Conservation (phyloP, 2,113 vertebrate species). For the Acrocephalus kingi region DNA sequence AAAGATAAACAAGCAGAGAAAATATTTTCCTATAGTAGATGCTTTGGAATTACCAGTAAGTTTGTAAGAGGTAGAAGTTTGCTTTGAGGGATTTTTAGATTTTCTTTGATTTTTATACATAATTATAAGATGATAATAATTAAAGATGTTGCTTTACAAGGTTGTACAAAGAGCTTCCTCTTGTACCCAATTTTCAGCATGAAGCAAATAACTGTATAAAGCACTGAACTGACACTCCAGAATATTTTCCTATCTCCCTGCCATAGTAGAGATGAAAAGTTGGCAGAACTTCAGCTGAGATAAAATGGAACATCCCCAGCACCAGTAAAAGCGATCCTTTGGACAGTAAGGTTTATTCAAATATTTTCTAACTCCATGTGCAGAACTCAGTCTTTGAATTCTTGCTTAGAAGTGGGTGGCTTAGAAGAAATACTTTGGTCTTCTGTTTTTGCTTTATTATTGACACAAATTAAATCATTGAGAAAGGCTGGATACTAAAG, state of each 20-base stretch:
- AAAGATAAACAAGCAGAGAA: neutral
- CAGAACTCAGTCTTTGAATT: neutral
- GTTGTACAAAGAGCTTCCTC: neutral
- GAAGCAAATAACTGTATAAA: neutral
- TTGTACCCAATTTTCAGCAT: rapidly evolving
- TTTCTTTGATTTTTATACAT: neutral
- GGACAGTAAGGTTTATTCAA: neutral
- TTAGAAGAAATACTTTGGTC: neutral
- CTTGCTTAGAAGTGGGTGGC: rapidly evolving
- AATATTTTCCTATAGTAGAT: neutral
- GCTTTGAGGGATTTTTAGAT: neutral
- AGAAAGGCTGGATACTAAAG: neutral
- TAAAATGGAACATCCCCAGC: neutral
- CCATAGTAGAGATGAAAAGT: neutral
- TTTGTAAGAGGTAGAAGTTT: neutral
- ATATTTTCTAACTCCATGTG: neutral
- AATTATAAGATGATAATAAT: neutral
- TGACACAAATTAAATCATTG: neutral
- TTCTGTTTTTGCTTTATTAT: neutral
- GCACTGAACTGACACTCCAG: neutral
- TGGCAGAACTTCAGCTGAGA: neutral
- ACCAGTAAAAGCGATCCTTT: neutral
- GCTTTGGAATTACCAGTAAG: neutral
- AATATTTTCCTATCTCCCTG: neutral
- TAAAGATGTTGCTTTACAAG: neutral